phyloP scores from a whole-genome alignment of 2,888 invertebrate species.

The Branchellion lobata region DNA sequence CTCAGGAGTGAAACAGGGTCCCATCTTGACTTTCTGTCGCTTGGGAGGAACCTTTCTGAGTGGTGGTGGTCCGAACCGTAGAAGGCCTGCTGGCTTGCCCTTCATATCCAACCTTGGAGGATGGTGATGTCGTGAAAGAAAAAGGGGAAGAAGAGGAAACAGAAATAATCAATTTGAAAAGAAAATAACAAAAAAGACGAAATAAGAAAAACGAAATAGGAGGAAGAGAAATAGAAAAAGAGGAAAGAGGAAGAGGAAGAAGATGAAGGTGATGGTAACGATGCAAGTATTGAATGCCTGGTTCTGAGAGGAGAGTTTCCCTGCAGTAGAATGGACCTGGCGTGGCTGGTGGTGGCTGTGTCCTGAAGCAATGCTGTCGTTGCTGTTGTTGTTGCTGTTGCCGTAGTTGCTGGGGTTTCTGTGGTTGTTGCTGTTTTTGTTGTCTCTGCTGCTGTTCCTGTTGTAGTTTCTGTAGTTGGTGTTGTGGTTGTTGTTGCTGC shows the following conservation, averaged over 20 bases:
- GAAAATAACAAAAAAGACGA: too few relatives aligned
- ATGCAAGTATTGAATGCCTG: too few relatives aligned
- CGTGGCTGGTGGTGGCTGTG: background rate
- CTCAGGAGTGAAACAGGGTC: constrained; percentile 81
- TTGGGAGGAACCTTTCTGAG: background rate
- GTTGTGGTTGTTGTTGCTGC: background rate
- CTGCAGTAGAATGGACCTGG: background rate
- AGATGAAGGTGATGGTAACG: too few relatives aligned
- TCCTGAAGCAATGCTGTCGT: too few relatives aligned
- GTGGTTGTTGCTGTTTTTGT: constrained; percentile 19
- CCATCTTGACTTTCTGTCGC: constrained; percentile 65
- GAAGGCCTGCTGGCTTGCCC: background rate
- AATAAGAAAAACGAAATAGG: too few relatives aligned
- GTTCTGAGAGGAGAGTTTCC: constrained; percentile 10
- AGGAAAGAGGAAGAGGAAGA: too few relatives aligned
- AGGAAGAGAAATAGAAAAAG: too few relatives aligned
- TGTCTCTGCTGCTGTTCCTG: background rate
- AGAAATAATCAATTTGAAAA: too few relatives aligned
- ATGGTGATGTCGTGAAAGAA: too few relatives aligned
- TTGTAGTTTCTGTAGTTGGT: background rate
- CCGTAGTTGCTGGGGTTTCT: background rate
- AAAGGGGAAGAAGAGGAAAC: too few relatives aligned
- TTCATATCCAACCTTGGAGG: background rate
- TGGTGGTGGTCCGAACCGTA: constrained; percentile 17
- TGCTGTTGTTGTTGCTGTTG: background rate